phyloP scores from a whole-genome alignment of 2,113 vertebrate genomes.

The Saimiri boliviensis region DNA sequence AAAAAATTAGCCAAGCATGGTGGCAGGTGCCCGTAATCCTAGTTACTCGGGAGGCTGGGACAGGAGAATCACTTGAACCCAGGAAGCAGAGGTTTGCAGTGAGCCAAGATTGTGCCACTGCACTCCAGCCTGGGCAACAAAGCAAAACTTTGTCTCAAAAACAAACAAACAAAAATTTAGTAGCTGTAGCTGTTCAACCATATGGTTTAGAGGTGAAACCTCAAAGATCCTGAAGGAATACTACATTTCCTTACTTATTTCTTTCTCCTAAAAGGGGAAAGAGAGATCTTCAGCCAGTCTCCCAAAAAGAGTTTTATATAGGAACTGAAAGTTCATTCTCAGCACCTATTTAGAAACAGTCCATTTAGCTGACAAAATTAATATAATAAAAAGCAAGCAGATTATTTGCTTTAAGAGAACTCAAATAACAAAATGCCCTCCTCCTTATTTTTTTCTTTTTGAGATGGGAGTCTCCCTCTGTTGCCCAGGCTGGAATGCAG shows the following conservation, averaged over 20 bases:
- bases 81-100: too few species aligned
- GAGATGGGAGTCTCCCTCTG: too few species aligned
- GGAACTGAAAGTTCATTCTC: conserved; percentile 81
- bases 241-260: neutral
- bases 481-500: too few species aligned
- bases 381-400: conserved; percentile 2
- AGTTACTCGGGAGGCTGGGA: too few species aligned
- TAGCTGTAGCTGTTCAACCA: neutral
- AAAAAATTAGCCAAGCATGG: too few species aligned
- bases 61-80: too few species aligned
- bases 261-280: conserved; percentile 28
- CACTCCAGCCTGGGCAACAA: too few species aligned
- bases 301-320: conserved; percentile 49
- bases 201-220: neutral
- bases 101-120: too few species aligned
- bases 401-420: conserved; percentile 42
- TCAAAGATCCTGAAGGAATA: neutral
- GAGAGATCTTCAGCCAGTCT: neutral
- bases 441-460: neutral
- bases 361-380: conserved; percentile 61
- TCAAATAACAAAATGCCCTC: neutral
- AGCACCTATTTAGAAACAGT: conserved; percentile 73
- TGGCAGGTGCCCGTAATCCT: too few species aligned
- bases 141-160: too few species aligned
- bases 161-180: too few species aligned